phyloP scores from a whole-genome alignment of 2,113 vertebrate species.

The Suncus etruscus region DNA sequence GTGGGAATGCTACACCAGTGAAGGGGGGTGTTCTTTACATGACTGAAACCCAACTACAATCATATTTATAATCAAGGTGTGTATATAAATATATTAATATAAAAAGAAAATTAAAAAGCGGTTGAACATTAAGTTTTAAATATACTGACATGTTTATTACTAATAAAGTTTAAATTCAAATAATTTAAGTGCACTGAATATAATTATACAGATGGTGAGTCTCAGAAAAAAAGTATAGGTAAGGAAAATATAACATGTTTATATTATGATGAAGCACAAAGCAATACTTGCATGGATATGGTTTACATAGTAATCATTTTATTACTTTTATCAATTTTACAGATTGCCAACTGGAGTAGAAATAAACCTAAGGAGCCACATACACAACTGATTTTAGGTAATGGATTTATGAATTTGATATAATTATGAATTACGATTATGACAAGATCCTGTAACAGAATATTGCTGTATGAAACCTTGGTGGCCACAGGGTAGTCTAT shows the following conservation, averaged over 20 bases:
- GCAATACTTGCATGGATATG: neutral
- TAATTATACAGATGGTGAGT: slow-evolving; percentile 49
- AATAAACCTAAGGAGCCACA: neutral
- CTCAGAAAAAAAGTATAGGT: neutral
- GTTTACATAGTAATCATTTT: neutral
- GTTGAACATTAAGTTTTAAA: slow-evolving; percentile 40
- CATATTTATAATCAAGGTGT: no score
- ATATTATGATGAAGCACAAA: neutral
- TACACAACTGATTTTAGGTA: neutral
- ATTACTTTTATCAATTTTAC: neutral
- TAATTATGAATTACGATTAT: slow-evolving; percentile 10
- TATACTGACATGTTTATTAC: slow-evolving; percentile 58
- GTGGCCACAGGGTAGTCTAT: neutral
- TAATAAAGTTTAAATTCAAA: slow-evolving; percentile 71
- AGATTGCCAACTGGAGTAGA: neutral
- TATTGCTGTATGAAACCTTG: neutral
- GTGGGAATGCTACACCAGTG: no score
- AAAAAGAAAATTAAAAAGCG: slow-evolving; percentile 38
- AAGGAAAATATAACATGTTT: neutral
- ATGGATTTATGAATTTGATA: neutral
- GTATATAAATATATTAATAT: no score
- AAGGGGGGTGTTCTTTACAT: no score
- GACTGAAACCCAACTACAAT: no score
- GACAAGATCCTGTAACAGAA: neutral
- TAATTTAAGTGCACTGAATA: slow-evolving; percentile 22